Evolutionary conservation across 2,888 invertebrate genomes (phyloP), one percentile per base, ranked within the genome.

Genomic region (Drosophila bunnanda): DNA sequence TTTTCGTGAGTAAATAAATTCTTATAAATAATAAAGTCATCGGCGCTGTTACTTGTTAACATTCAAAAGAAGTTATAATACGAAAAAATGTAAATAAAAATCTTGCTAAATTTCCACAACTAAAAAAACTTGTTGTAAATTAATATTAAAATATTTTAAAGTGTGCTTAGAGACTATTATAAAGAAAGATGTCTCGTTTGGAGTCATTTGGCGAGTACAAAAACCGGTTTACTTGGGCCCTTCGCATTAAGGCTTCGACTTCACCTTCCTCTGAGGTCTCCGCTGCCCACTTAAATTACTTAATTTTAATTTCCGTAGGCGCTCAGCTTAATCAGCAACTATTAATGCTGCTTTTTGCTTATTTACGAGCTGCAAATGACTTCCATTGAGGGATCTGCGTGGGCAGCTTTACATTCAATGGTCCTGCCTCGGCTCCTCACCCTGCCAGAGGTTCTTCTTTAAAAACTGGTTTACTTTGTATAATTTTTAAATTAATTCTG

Each of bases 241-340:
- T n/a, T 56, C 6, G 25, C 2, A 10, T 32, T 32, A 10, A 10
- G 9, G 22, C 10, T 36, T 17, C 4, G 20, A 12, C 41, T 6
- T 13, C 22, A 22, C 3, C 20, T 28, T 57, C 12, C 13, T 9
- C n/a, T 6, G 28, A 4, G n/a, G 15, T 25, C 22, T 15, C 7
- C 15, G 8, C 22, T 43, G 64, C 59, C 76, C 17, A 64, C 56
- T 66, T 57, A 84, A 84, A 87, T 87, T 87, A 84, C 84, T 84
- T 87, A 87, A 84, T 84, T 87, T 84, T 66, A 77, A 82, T 80
- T 80, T 87, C 59, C 79, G 82, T 85, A 80, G 82, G 86, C 77
- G 84, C 83, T 91, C 79, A 91, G 91, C 91, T 91, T 92, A 92
- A 92, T 92, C 92, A 92, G 90, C 90, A 90, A 84, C 91, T 92